Percentiles rank a stretch among this genome's conserved stretches.
These are phyloP conservation scores for Ophiodon elongatus DNA, from an alignment of 2,113 vertebrate genomes.

Conservation along the genomic window DNA sequence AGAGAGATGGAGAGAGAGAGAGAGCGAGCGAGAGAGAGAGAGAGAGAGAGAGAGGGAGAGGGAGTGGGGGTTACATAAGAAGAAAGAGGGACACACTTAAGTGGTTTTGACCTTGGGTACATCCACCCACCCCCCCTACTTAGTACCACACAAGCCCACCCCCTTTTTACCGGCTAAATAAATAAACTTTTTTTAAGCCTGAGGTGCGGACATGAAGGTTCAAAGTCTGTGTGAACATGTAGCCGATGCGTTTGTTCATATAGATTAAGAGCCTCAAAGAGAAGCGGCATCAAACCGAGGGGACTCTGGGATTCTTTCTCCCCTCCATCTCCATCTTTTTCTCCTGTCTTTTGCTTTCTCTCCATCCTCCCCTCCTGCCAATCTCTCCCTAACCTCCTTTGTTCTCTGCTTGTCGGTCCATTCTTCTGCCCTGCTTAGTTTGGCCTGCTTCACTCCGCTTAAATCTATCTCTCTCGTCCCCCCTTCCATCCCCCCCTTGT, in stretches of 20 bases:
- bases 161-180: constrained; percentile 60
- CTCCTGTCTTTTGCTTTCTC: constrained; percentile 44
- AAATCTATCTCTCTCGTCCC: constrained; percentile 46
- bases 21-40: constrained; percentile 50
- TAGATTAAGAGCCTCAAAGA: constrained; percentile 72
- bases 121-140: constrained; percentile 28
- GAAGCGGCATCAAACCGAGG: constrained; percentile 56
- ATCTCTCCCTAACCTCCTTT: constrained; percentile 70
- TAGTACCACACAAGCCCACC: neutral
- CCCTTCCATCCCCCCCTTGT: neutral
- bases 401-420: constrained; percentile 59
- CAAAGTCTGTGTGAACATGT: constrained; percentile 47
- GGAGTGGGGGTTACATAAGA: constrained; percentile 76
- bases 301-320: constrained; percentile 65
- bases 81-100: constrained; percentile 81
- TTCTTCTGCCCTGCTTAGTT: constrained; percentile 73
- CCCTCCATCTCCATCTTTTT: constrained; percentile 51
- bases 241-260: constrained; percentile 58
- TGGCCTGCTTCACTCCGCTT: constrained; percentile 70
- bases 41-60: constrained; percentile 58
- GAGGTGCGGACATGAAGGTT: constrained; percentile 49
- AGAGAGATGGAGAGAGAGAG: too few species aligned
- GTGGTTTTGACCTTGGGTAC: constrained; percentile 83
- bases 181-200: constrained; percentile 72
- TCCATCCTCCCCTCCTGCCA: constrained; percentile 49